Evolutionary conservation across 1,140 invertebrate genomes (phyloP), one percentile per base, ranked within the genome.

Genomic region (Trichomalopsis sarcophagae): DNA sequence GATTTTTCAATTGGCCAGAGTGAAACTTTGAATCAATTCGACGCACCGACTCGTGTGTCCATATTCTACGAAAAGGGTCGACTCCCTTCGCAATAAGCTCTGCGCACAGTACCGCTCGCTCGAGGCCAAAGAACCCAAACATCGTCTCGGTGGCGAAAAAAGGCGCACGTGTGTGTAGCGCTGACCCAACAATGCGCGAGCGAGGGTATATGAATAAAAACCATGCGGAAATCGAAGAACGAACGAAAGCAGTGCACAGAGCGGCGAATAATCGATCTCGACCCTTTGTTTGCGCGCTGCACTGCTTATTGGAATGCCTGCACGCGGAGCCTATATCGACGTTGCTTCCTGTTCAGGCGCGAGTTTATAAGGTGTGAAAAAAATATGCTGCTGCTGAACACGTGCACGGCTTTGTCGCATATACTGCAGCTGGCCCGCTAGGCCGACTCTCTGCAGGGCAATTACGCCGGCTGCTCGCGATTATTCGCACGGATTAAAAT

Each of bases 221-320:
- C 9, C 75, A 77, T 23, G 75, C 75, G 75, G 75, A 77, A 77
- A 77, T 77, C 75, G 75, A 50, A 7, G n/a, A 50, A 77, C 6
- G 17, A 62, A n/a, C 55, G 55, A 55, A 55, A 55, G 17, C 55
- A 21, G 55, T n/a, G 55, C 6, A 62, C 17, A 62, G 17, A 62
- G 50, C 21, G 9, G 40, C n/a, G 44, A 50, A 77, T 55, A 77
- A 77, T 50, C n/a, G 75, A 55, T n/a, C 40, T n/a, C 11, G 69
- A 27, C 17, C 27, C 27, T 71, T 71, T 71, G 69, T 71, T 71
- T 27, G 27, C 7, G 23, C 69, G 69, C 27, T 71, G 55, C 14
- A 71, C 68, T 5, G 68, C 68, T 69, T n/a, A n/a, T n/a, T 69
- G 23, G n/a, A 30, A 50, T 50, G 47, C 40, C 7, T 44, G 40